phyloP scores from a whole-genome alignment of 2,797 vertebrate genomes.

The Eulemur mongoz region DNA sequence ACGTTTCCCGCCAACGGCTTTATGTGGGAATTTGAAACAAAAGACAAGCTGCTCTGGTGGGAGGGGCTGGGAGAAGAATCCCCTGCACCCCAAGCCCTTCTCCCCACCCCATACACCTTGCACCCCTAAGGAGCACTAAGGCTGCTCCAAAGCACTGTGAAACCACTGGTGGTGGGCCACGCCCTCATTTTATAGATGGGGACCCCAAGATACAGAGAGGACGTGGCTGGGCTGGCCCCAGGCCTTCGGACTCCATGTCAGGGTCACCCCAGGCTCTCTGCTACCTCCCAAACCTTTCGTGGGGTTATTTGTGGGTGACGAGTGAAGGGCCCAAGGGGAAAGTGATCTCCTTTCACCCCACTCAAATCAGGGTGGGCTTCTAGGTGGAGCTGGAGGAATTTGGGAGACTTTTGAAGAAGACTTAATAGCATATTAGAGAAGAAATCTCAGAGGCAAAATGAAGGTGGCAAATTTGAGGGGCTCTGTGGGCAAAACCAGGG shows the following conservation, averaged over 20 bases:
- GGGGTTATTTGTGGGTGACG: not conserved
- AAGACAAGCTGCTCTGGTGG: not conserved
- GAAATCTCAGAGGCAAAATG: not conserved
- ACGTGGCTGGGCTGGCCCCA: too few relatives aligned
- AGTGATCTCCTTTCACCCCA: not conserved
- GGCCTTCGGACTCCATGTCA: not conserved
- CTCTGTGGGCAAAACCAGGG: not conserved
- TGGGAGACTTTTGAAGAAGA: not conserved
- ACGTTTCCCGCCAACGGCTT: not conserved
- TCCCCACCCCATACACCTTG: not conserved
- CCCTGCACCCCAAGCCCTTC: rapidly evolving
- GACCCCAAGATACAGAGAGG: not conserved
- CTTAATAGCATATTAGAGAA: not conserved
- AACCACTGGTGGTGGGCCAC: rapidly evolving
- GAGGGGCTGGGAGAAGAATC: rapidly evolving
- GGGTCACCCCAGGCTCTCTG: too few relatives aligned
- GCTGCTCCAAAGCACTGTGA: not conserved
- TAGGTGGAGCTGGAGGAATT: not conserved
- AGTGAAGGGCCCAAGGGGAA: not conserved
- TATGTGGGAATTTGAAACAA: not conserved
- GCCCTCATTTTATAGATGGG: not conserved
- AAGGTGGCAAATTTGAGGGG: not conserved
- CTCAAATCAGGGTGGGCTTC: not conserved
- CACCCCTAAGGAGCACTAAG: not conserved
- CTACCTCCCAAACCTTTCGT: not conserved